Conservation (phyloP, 2,888 invertebrate species). For the Cheilosia vernalis region DNA sequence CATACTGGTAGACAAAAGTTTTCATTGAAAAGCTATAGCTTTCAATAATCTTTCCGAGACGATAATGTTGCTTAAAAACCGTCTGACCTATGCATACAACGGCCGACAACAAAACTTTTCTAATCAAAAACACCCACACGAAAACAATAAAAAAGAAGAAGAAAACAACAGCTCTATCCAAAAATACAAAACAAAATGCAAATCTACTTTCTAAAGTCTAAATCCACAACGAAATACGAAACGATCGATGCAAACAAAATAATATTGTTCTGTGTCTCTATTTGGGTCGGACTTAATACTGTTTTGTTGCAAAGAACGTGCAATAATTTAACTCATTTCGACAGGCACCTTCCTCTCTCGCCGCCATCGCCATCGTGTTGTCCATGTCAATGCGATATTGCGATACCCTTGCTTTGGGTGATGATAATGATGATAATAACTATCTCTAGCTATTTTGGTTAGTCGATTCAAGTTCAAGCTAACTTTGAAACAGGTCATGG, state of each 20-base stretch:
- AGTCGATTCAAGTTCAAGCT: conserved; percentile 60
- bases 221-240: conserved; percentile 28
- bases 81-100: background rate
- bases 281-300: background rate
- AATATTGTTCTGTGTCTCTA: conserved; percentile 1
- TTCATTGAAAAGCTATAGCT: too few relatives aligned
- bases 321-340: conserved; percentile 48
- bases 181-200: conserved; percentile 19
- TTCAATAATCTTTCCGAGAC: too few relatives aligned
- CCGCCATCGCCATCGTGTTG: background rate
- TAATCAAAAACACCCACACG: conserved; percentile 19
- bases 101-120: background rate
- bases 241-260: conserved; percentile 22
- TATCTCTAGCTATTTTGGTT: conserved; percentile 60
- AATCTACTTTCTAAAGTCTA: conserved; percentile 19
- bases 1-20: too few relatives aligned
- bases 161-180: background rate
- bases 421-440: conserved; percentile 36
- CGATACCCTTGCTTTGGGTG: background rate
- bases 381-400: too few relatives aligned
- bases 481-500: conserved; percentile 66
- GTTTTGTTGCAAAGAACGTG: conserved; percentile 20
- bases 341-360: background rate
- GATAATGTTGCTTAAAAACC: too few relatives aligned
- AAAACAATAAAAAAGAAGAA: background rate